These are phyloP conservation scores for Plemyria rubiginata DNA, from an alignment of 2,888 invertebrate species.

Conservation along the genomic window DNA sequence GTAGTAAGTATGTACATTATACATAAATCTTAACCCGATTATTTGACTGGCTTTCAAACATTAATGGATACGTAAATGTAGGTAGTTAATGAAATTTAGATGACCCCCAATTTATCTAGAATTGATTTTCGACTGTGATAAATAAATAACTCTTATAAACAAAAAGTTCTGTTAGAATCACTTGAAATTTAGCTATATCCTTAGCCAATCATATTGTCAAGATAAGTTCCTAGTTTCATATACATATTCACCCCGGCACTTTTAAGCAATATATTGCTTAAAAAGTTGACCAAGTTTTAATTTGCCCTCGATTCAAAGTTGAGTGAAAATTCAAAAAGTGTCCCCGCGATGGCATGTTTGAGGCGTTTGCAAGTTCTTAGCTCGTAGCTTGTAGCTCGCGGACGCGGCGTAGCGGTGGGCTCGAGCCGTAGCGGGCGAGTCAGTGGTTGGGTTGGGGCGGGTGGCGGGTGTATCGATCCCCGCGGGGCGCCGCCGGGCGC, in stretches of 20 bases:
- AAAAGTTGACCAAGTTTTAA: neutral
- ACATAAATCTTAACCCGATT: no score
- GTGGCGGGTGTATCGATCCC: conserved; percentile 79
- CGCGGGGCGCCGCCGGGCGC: conserved; percentile 76
- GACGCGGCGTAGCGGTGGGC: conserved; percentile 50
- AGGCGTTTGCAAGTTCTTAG: conserved; percentile 37
- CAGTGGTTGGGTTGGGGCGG: conserved; percentile 68
- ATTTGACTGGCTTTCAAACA: no score
- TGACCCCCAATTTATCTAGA: no score
- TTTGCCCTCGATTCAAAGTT: conserved; percentile 45
- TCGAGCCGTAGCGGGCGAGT: conserved; percentile 59
- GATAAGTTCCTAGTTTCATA: no score
- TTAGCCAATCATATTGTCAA: no score
- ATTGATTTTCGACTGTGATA: no score
- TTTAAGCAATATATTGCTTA: neutral
- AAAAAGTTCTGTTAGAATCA: no score
- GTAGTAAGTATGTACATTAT: no score
- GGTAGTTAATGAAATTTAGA: no score
- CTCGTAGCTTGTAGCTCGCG: conserved; percentile 39
- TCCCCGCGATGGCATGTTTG: conserved; percentile 34
- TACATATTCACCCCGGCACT: neutral
- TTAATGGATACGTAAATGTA: no score
- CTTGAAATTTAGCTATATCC: no score
- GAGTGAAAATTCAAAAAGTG: conserved; percentile 36
- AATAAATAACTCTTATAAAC: no score